Conservation (phyloP, 37 sponge, comb jelly and placozoan species). For the Cladorhizidae sp. region DNA sequence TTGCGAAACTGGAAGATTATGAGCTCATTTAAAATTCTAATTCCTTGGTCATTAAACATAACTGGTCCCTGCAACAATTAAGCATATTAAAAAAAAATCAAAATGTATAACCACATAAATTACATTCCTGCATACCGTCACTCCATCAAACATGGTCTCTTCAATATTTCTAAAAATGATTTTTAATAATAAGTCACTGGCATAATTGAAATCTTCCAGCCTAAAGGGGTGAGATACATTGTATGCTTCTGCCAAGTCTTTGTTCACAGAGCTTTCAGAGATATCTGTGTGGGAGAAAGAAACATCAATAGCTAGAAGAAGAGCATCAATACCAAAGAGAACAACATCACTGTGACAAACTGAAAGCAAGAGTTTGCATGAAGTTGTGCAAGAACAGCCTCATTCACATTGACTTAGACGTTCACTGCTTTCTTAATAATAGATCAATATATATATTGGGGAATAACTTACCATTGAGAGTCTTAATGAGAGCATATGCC, state of each 20-base stretch:
- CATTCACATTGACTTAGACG: too few species aligned
- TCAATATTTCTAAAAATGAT: conserved; percentile 3
- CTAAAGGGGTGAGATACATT: not conserved
- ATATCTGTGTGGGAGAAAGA: too few species aligned
- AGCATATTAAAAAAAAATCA: not conserved
- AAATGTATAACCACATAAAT: too few species aligned
- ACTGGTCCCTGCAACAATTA: conserved; percentile 31
- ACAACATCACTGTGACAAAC: too few species aligned
- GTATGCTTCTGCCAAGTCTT: conserved; percentile 3
- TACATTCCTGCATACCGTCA: conserved; percentile 1
- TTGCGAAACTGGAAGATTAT: conserved; percentile 21
- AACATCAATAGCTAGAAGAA: too few species aligned
- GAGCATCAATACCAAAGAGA: too few species aligned
- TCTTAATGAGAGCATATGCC: conserved; percentile 38
- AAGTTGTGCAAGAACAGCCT: too few species aligned
- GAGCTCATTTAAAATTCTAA: conserved; percentile 5
- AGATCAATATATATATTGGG: too few species aligned
- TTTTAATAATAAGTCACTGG: not conserved
- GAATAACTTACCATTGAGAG: conserved; percentile 45
- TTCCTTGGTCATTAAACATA: conserved; percentile 21
- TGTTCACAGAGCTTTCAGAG: too few species aligned
- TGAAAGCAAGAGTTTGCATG: too few species aligned
- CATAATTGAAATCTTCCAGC: conserved; percentile 19
- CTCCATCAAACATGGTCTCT: conserved; percentile 3
- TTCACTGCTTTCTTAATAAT: too few species aligned